Conservation (phyloP, 2,888 invertebrate species). For the Pterostichus madidus region DNA sequence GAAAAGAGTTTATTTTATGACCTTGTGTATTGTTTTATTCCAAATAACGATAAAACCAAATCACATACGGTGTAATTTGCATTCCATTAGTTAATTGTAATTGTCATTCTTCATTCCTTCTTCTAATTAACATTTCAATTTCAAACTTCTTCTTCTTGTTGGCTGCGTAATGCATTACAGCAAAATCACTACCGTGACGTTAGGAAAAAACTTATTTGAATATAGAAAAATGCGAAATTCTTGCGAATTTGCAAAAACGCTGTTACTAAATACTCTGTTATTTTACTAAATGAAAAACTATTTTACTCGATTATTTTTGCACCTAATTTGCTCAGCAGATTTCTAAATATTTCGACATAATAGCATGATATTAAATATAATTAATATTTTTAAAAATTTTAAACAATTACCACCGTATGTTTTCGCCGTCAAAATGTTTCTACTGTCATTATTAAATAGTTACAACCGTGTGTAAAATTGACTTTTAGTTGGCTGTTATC, state of each 20-base stretch:
- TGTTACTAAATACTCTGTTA: no score
- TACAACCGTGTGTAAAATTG: no score
- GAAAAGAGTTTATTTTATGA: conserved; percentile 18
- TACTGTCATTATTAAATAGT: no score
- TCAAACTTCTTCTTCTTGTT: background rate
- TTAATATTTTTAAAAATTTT: no score
- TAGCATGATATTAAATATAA: no score
- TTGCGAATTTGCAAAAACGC: background rate
- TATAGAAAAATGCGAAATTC: conserved; percentile 1
- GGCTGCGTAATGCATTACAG: conserved; percentile 11
- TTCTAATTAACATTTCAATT: background rate
- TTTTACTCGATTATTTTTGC: no score
- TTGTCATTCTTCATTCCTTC: conserved; percentile 12
- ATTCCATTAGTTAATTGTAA: conserved; percentile 23
- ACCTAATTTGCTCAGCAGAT: no score
- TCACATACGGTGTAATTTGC: conserved; percentile 35
- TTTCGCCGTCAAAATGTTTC: no score
- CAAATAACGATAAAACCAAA: conserved; percentile 44
- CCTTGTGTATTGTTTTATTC: conserved; percentile 32
- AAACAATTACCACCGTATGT: no score
- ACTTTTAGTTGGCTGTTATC: no score
- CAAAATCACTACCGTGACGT: conserved; percentile 13
- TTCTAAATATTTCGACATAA: no score
- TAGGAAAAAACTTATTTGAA: conserved; percentile 26
- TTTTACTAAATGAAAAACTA: no score